Conservation (phyloP, 2,888 invertebrate genomes). For the Patella pellucida region DNA sequence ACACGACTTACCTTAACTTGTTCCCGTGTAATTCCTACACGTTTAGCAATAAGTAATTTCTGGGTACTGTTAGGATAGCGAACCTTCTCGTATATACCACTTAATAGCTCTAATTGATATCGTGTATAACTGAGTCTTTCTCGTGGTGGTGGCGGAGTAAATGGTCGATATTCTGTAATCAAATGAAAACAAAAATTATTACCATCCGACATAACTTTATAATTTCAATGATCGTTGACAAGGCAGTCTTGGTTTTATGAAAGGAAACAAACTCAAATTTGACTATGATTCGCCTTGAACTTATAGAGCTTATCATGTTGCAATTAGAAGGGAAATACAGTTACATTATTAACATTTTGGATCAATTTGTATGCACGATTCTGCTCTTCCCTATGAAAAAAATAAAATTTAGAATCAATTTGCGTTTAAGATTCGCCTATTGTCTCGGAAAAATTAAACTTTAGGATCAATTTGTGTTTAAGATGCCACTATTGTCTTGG, state of each 20-base stretch:
- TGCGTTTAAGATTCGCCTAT: too few species aligned
- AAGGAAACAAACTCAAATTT: not conserved
- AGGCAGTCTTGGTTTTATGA: not conserved
- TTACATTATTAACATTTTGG: too few species aligned
- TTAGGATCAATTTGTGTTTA: too few species aligned
- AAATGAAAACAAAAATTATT: not conserved
- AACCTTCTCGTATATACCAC: conserved; percentile 62
- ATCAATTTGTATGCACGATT: too few species aligned
- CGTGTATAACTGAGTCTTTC: conserved; percentile 67
- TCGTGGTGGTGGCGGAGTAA: conserved; percentile 58
- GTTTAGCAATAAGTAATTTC: conserved; percentile 68
- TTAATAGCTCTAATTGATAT: conserved; percentile 67
- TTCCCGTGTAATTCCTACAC: conserved; percentile 67
- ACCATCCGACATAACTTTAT: not conserved
- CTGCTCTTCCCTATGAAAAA: too few species aligned
- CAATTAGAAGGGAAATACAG: too few species aligned
- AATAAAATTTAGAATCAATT: too few species aligned
- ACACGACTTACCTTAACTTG: conserved; percentile 66
- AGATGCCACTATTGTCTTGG: too few species aligned
- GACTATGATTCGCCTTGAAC: not conserved
- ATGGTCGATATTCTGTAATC: conserved; percentile 52
- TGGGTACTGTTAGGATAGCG: conserved; percentile 68
- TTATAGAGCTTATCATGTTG: not conserved
- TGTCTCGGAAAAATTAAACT: too few species aligned
- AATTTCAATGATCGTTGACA: not conserved